phyloP scores from a whole-genome alignment of 1,140 invertebrate genomes.

The Steinernema feltiae region DNA sequence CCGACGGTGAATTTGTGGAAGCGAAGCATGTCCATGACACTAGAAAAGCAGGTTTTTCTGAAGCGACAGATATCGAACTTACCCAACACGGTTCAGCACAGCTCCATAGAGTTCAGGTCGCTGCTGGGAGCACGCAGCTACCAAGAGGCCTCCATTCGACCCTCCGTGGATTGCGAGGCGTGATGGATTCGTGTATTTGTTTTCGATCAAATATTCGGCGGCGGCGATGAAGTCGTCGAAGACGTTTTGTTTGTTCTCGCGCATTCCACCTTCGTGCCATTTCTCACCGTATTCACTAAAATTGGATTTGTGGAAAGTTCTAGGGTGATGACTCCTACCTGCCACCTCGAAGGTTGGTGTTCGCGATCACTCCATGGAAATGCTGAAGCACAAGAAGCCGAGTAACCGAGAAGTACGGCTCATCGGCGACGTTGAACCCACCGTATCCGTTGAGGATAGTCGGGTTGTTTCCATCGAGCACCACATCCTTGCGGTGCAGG shows the following conservation, averaged over 20 bases:
- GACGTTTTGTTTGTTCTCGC: slow-evolving; percentile 90
- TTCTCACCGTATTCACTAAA: slow-evolving; percentile 86
- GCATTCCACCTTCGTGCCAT: slow-evolving; percentile 87
- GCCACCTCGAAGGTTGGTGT: slow-evolving; percentile 90
- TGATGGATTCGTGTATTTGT: slow-evolving; percentile 71
- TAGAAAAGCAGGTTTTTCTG: slow-evolving; percentile 59
- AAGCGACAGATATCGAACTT: slow-evolving; percentile 55
- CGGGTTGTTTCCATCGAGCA: slow-evolving; percentile 68
- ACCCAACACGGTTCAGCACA: slow-evolving; percentile 84
- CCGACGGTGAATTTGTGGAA: slow-evolving; percentile 98
- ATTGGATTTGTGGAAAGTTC: slow-evolving; percentile 25
- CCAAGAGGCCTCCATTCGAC: slow-evolving; percentile 89
- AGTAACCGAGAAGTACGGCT: slow-evolving; percentile 75
- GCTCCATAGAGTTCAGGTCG: slow-evolving; percentile 87
- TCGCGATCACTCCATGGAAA: slow-evolving; percentile 77
- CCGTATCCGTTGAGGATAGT: slow-evolving; percentile 91
- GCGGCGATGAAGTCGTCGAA: slow-evolving; percentile 93
- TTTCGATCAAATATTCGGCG: slow-evolving; percentile 77
- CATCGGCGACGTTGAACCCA: slow-evolving; percentile 85
- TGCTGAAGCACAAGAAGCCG: slow-evolving; percentile 81
- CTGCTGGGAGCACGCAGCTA: slow-evolving; percentile 83
- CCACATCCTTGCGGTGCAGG: slow-evolving; percentile 71
- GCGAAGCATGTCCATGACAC: slow-evolving; percentile 91
- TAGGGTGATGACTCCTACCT: slow-evolving; percentile 66
- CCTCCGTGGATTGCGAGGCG: slow-evolving; percentile 79